Evolutionary conservation across 1,140 invertebrate genomes (phyloP).

Genomic region (Gryllus bimaculatus): DNA sequence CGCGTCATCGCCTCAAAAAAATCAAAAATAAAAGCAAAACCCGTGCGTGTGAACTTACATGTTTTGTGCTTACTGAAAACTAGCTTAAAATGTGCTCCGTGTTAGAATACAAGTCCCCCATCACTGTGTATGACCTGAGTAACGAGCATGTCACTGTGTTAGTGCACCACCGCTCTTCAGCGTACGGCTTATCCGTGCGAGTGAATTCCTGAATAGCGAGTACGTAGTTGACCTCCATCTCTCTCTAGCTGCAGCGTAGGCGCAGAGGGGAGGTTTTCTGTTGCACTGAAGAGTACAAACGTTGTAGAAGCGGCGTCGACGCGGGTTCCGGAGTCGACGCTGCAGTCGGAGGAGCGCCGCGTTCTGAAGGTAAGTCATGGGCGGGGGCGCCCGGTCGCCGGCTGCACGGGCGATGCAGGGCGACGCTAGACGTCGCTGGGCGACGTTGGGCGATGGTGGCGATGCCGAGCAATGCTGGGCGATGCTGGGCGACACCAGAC

Average conservation of each 20-base stretch:
- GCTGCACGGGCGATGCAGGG: no score
- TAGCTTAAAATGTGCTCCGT: conserved; percentile 1
- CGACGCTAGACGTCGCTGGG: no score
- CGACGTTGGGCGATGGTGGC: no score
- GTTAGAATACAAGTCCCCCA: not conserved
- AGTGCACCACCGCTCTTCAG: not conserved
- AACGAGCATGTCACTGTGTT: not conserved
- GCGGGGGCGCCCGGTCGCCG: no score
- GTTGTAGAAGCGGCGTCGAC: not conserved
- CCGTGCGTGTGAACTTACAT: not conserved
- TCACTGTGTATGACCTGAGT: not conserved
- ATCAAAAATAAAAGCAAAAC: no score
- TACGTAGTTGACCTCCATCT: not conserved
- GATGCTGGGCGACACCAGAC: no score
- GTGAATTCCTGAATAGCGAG: not conserved
- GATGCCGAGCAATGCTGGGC: no score
- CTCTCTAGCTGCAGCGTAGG: not conserved
- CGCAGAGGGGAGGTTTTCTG: not conserved
- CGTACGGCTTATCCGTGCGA: not conserved
- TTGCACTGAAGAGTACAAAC: conserved; percentile 4
- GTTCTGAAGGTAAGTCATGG: no score
- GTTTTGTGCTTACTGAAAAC: not conserved
- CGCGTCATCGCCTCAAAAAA: not conserved
- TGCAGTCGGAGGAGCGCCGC: no score
- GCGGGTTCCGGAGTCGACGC: no score